Percentiles rank a stretch among this genome's conserved stretches.
Conservation (phyloP, 1,140 invertebrate genomes). For the Leptinotarsa lineolata region DNA sequence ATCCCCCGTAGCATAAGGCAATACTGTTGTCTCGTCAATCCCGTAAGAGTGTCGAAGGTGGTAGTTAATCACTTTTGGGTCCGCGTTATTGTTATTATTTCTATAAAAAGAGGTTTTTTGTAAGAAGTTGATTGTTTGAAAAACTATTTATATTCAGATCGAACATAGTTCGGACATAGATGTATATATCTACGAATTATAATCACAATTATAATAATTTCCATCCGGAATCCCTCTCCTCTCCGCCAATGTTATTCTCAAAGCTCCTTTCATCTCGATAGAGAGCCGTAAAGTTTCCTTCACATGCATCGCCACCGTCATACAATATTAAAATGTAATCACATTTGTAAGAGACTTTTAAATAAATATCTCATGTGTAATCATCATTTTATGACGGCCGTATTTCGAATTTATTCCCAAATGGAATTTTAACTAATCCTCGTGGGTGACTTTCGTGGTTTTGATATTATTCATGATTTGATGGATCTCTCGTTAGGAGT, state of each 20-base stretch:
- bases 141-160: no score
- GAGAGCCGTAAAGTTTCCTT: conserved; percentile 41
- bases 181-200: no score
- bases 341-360: conserved; percentile 48
- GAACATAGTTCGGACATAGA: no score
- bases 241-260: background rate
- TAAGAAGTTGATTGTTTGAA: no score
- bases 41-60: no score
- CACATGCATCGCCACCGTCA: conserved; percentile 43
- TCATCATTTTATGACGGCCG: conserved; percentile 44
- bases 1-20: no score
- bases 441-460: background rate
- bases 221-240: background rate
- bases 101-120: no score
- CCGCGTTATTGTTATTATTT: no score
- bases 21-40: no score
- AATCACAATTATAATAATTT: no score
- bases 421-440: conserved; percentile 33
- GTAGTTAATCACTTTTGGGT: no score
- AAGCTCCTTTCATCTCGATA: conserved; percentile 37
- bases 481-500: no score
- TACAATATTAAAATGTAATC: conserved; percentile 50
- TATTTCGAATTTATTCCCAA: conserved; percentile 29
- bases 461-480: conserved; percentile 17
- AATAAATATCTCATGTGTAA: conserved; percentile 45